Evolutionary conservation across 2,797 vertebrate genomes (phyloP).

Genomic region (Epinephelus coioides): DNA sequence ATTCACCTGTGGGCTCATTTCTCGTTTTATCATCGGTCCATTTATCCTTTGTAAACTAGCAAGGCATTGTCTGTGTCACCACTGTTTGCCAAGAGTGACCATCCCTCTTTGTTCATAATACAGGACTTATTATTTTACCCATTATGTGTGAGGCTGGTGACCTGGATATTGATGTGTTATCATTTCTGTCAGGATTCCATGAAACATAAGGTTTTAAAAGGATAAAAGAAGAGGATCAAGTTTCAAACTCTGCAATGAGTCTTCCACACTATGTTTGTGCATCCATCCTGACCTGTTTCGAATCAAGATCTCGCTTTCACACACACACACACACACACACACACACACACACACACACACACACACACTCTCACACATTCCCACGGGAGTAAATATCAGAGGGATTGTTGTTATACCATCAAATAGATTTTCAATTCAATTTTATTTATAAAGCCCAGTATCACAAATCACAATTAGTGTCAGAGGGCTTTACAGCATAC

Average conservation of each 20-base stretch:
- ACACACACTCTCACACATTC: neutral
- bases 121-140: conserved; percentile 57
- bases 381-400: conserved; percentile 7
- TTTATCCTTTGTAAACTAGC: conserved; percentile 6
- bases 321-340: neutral
- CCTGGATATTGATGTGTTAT: neutral
- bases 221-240: conserved; percentile 6
- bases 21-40: neutral
- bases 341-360: neutral
- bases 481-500: too few relatives aligned
- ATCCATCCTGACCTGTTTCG: neutral
- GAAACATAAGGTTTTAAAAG: neutral
- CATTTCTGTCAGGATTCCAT: neutral
- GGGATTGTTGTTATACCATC: neutral
- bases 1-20: neutral
- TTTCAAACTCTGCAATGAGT: conserved; percentile 12
- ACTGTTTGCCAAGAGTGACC: conserved; percentile 34
- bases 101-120: neutral
- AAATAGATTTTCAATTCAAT: neutral
- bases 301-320: neutral
- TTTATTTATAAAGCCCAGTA: too few relatives aligned
- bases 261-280: neutral
- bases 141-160: conserved; percentile 3
- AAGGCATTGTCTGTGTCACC: conserved; percentile 2
- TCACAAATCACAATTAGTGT: too few relatives aligned